A percentile compares a stretch with the other conserved stretches of the same genome.
phyloP scores from a whole-genome alignment of 2,888 invertebrate genomes.

The Heteropelma amictum region DNA sequence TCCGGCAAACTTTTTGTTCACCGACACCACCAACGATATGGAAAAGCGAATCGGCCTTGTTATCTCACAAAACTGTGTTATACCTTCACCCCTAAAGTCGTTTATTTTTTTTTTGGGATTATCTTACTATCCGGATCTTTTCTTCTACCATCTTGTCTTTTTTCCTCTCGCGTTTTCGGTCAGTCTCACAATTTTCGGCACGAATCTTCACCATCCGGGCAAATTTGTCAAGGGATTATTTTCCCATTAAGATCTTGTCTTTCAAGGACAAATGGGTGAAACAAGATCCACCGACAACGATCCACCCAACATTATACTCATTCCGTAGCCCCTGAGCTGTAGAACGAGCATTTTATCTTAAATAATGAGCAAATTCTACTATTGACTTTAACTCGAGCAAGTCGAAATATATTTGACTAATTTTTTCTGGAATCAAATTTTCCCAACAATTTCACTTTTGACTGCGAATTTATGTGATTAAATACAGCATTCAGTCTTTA shows the following conservation, averaged over 20 bases:
- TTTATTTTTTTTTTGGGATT: conserved; percentile 53
- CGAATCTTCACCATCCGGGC: conserved; percentile 53
- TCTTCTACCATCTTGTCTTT: conserved; percentile 53
- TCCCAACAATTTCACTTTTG: too few species aligned
- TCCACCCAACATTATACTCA: background rate
- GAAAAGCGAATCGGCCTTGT: conserved; percentile 38
- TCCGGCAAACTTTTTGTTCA: conserved; percentile 28
- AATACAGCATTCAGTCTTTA: too few species aligned
- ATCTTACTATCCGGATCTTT: conserved; percentile 63
- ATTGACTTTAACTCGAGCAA: too few species aligned
- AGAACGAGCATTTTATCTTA: conserved; percentile 17
- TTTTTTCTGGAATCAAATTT: too few species aligned
- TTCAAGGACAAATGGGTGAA: conserved; percentile 68
- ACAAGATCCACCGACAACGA: conserved; percentile 28
- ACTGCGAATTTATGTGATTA: too few species aligned
- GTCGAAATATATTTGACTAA: too few species aligned
- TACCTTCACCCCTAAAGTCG: conserved; percentile 28
- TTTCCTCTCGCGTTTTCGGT: conserved; percentile 32
- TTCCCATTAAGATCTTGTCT: conserved; percentile 72
- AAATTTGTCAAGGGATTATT: conserved; percentile 71
- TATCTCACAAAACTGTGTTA: conserved; percentile 45
- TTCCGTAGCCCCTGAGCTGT: conserved; percentile 2
- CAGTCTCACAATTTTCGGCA: conserved; percentile 4
- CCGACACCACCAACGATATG: conserved; percentile 33
- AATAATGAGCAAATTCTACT: background rate